Evolutionary conservation across 2,113 vertebrate genomes (phyloP), one percentile per base, ranked within the genome.

Genomic region (Sander vitreus): DNA sequence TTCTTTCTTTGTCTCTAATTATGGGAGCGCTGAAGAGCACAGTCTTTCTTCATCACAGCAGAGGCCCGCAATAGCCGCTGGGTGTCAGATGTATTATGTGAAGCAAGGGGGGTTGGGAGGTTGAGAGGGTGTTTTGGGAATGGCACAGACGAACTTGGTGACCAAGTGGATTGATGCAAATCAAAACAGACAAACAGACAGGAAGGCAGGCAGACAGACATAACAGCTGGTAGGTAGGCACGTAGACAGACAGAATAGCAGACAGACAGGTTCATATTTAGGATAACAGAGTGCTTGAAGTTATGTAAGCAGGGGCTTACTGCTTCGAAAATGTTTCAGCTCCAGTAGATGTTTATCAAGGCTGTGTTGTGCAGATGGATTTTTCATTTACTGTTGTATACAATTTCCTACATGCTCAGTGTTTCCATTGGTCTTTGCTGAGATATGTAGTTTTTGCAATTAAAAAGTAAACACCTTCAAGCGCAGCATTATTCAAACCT

Each of bases 101-200:
- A 65, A 73, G 62, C 30, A 39, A 60, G 13, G 47, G 30, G 47
- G 47, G 14, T 73, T 43, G 72, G 64, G 39, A 27, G 57, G 18
- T 4, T 43, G 73, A 84, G 71, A 71, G 75, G 74, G 83, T 75
- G 83, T 51, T 76, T 85, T 80, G 80, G 80, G 84, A 87, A 90
- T 68, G 80, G 81, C 85, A 83, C 89, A 86, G 79, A 83, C 55
- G 64, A 91, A 89, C 85, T 88, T 88, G 88, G 93, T 92, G 89
- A 89, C 90, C 89, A 90, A 91, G 84, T 73, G 73, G 68, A 87
- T 63, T 89, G 91, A 93, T 19, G 74, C 78, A 91, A 92, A 93
- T 92, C 85, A 75, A 89, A 93, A 76, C 73, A 86, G 89, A 85
- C 89, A 85, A 66, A 87, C 77, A 83, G 87, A 81, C 73, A 85